A percentile compares a stretch with the other conserved stretches of the same genome.
Evolutionary conservation across 2,113 vertebrate genomes (phyloP).

Genomic region (Oenanthe oenanthe): DNA sequence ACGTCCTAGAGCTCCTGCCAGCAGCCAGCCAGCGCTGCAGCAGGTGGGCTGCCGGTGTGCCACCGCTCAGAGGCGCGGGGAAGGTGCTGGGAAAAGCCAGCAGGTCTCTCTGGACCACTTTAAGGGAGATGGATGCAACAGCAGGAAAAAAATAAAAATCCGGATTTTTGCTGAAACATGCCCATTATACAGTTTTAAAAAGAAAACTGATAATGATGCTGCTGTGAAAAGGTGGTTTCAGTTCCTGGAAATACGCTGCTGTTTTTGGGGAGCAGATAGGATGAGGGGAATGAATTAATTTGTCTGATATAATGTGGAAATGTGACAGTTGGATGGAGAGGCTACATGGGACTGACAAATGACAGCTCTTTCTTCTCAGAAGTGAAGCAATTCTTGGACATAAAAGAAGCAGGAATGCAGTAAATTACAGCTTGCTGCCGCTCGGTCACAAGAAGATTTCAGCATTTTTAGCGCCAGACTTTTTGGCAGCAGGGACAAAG

Average conservation of each 20-base stretch:
- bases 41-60: background rate
- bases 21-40: background rate
- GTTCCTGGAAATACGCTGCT: background rate
- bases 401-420: slow-evolving; percentile 31
- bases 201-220: background rate
- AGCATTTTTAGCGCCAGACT: background rate
- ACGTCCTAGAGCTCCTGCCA: slow-evolving; percentile 57
- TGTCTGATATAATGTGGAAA: background rate
- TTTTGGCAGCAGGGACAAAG: background rate
- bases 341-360: background rate
- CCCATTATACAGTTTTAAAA: background rate
- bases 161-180: background rate
- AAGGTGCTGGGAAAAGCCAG: slow-evolving; percentile 8
- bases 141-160: background rate
- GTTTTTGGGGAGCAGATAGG: background rate
- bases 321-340: background rate
- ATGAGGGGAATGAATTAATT: slow-evolving; percentile 10
- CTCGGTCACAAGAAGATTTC: slow-evolving; percentile 5
- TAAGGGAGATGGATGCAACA: background rate
- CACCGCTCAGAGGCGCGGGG: background rate
- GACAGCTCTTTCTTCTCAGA: slow-evolving; percentile 26
- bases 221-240: background rate
- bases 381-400: slow-evolving; percentile 20
- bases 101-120: background rate
- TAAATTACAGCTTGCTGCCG: slow-evolving; percentile 40